Evolutionary conservation across 2,797 vertebrate species (phyloP), one percentile per base, ranked within the genome.

Genomic region (Cyprinella venusta): DNA sequence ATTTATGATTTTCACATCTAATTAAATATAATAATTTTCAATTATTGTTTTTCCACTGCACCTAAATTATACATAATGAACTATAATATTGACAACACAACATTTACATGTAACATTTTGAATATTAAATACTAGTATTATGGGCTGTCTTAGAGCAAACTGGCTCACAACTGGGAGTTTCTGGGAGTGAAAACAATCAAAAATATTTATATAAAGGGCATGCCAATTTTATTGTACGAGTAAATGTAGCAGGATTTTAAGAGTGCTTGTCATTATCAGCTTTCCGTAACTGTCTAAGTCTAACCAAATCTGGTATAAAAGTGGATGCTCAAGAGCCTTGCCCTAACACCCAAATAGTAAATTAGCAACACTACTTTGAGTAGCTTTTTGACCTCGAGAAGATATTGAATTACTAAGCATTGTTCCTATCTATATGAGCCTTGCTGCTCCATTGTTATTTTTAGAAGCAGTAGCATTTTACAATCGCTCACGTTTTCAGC

Each of bases 381-480:
- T 26, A 30, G 63, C 2, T 4, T 67, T 18, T 67, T 65, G 36
- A 67, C 59, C 50, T 63, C 7, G 1, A 26, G n/a, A 52, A 63
- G 45, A 76, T 40, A 40, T 61, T 59, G 54, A 42, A 76, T 86
- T 71, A 36, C 54, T 64, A 63, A 26, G 24, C 83, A 80, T 48
- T 38, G 38, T 68, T 76, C 63, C 67, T 48, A 30, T 80, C 76
- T 56, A 24, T 67, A 16, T 72, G 61, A 72, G 24, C 72, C 70
- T 59, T 12, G 19, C 74, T 36, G 77, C 70, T 76, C 77, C 67
- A 72, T 82, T 74, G 71, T 40, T 93, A 93, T 93, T 91, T 93
- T 91, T 93, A 91, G 89, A 87, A 67, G 30, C 72, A 54, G 82
- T 74, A 86, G 88, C 83, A 84, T 88, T 89, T 83, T 87, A 77